Evolutionary conservation across 2,888 invertebrate genomes (phyloP).

Genomic region (Hirtodrosophila cameraria): DNA sequence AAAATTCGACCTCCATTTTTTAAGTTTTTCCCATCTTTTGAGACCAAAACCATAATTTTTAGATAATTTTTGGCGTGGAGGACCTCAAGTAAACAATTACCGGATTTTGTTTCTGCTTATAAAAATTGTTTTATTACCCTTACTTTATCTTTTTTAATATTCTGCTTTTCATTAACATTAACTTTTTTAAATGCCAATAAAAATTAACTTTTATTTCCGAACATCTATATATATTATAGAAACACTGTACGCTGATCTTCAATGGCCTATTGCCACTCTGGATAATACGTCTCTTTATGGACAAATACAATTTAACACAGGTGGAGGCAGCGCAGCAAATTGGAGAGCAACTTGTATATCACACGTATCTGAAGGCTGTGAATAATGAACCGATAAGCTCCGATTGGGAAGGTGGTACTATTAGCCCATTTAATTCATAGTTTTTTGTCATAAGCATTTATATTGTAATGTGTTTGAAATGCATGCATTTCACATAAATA

Average conservation of each 20-base stretch:
- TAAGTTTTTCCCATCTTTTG: no score
- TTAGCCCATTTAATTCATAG: background rate
- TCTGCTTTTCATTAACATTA: no score
- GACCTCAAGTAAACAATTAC: no score
- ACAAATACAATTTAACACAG: conserved; percentile 65
- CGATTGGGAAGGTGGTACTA: conserved; percentile 28
- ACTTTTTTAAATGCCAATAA: no score
- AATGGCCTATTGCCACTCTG: conserved; percentile 81
- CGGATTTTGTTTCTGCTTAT: no score
- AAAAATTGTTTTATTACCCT: no score
- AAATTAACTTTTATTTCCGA: no score
- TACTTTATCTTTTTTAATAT: no score
- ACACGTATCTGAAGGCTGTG: conserved; percentile 56
- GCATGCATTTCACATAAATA: conserved; percentile 24
- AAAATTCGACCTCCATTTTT: no score
- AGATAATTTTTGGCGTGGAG: no score
- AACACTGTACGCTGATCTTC: conserved; percentile 64
- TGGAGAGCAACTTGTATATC: conserved; percentile 68
- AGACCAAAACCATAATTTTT: no score
- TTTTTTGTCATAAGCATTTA: conserved; percentile 16
- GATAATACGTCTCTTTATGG: conserved; percentile 79
- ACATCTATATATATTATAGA: no score
- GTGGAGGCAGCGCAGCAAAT: conserved; percentile 73
- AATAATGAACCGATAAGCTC: conserved; percentile 50
- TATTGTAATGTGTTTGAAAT: conserved; percentile 18